A percentile compares a stretch with the other conserved stretches of the same genome.
Evolutionary conservation across 2,888 invertebrate species (phyloP).

Genomic region (Sinelater perroti): DNA sequence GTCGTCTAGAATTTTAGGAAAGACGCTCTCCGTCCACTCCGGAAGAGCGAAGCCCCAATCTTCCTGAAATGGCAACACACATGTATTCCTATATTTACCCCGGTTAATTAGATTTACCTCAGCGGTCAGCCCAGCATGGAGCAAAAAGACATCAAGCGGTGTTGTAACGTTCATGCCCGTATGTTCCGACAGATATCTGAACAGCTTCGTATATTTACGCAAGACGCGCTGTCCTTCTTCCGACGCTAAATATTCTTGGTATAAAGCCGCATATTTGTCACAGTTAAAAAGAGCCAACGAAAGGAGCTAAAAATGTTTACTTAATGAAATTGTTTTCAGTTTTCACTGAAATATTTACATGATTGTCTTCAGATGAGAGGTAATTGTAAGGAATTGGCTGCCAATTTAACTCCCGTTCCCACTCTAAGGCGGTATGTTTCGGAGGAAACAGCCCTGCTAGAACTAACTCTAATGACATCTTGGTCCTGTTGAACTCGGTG

Average conservation of each 20-base stretch:
- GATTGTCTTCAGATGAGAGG: background rate
- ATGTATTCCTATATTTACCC: background rate
- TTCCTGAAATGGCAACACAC: slow-evolving; percentile 45
- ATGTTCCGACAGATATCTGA: slow-evolving; percentile 11
- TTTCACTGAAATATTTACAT: background rate
- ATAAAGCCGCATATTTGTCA: background rate
- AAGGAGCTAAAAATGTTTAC: background rate
- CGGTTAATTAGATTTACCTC: background rate
- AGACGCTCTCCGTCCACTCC: slow-evolving; percentile 57
- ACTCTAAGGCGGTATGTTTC: slow-evolving; percentile 62
- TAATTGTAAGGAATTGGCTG: slow-evolving; percentile 52
- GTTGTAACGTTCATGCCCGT: slow-evolving; percentile 15
- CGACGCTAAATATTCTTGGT: background rate
- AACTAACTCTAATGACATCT: slow-evolving; percentile 74
- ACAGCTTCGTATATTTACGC: slow-evolving; percentile 9
- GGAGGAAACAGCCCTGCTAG: slow-evolving; percentile 76
- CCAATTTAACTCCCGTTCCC: slow-evolving; percentile 61
- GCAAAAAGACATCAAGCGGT: background rate
- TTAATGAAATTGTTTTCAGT: background rate
- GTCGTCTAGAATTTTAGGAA: slow-evolving; percentile 51
- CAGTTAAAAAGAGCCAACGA: background rate
- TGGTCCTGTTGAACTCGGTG: slow-evolving; percentile 74
- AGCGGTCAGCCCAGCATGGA: background rate
- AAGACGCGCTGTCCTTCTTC: background rate
- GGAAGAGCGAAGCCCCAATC: slow-evolving; percentile 56